Conservation (phyloP, 30 jellyfish, hydroid and myxozoan species). For the Pelagia noctiluca region DNA sequence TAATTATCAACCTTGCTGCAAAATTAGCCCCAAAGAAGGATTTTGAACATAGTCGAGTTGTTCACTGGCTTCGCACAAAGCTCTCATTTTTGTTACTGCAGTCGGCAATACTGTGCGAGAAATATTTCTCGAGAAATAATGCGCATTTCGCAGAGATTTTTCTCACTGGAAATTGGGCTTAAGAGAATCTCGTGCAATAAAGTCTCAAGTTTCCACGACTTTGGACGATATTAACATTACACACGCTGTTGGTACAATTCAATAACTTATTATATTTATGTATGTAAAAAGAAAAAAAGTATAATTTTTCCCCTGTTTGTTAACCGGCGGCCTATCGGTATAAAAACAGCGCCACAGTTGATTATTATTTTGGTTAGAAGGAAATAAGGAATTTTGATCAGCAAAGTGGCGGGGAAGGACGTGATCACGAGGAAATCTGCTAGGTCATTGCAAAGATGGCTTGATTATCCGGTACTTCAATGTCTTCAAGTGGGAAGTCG, state of each 20-base stretch:
- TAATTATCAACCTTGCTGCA: background rate
- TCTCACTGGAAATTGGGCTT: too few species aligned
- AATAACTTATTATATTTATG: background rate
- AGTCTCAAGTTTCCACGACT: background rate
- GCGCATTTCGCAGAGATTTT: too few species aligned
- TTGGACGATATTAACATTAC: conserved; percentile 2
- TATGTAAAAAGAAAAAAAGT: background rate
- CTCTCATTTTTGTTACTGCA: conserved; percentile 1
- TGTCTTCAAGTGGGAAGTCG: too few species aligned
- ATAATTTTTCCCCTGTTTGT: background rate
- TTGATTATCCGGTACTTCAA: too few species aligned
- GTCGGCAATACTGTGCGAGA: conserved; percentile 6
- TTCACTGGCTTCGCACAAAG: conserved; percentile 4
- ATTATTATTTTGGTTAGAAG: background rate
- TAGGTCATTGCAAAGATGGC: too few species aligned
- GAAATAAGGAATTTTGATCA: too few species aligned
- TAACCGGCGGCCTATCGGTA: background rate
- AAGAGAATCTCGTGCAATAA: background rate
- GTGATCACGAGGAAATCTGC: too few species aligned
- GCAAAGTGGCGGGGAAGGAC: too few species aligned
- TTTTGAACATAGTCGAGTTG: conserved; percentile 3
- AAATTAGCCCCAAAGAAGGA: background rate
- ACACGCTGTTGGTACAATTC: conserved; percentile 6
- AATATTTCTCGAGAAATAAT: too few species aligned
- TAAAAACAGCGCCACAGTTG: conserved; percentile 6